Base-by-base conservation (phyloP, 2,888 invertebrate genomes). In the Heliconius erato region DNA sequence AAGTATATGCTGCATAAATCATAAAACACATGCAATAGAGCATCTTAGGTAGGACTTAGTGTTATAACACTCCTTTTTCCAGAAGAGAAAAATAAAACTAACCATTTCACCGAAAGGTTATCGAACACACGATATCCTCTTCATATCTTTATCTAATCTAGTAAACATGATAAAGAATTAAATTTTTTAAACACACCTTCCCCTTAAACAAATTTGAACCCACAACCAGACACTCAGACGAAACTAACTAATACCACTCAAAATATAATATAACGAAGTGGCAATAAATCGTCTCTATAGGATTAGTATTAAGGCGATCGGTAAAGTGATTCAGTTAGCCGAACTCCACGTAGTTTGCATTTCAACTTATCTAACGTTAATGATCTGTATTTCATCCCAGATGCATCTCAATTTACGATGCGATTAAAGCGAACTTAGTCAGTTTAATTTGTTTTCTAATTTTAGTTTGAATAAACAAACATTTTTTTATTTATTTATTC, bases 341-440 rank as follows among this genome's bases (percentile, higher is more conserved):
- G 32, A 78, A 68, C 67, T 78, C 44, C 32, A 78, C 44, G 49
- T 78, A 78, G 78, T 67, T 78, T 78, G 78, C 78, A 78, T 67
- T 67, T 78, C 67, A 78, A 67, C 78, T 78, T 78, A 78, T 65
- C 78, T 32, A 78, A 44, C 78, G 67, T 67, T 78, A 78, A 78
- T 67, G 78, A 78, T 65, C 78, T 78, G 78, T 65, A 78, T 78
- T 65, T 49, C 65, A 78, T 49, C 28, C 28, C 67, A 76, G 76
- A 76, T 78, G 78, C 67, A 78, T 78, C 78, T 78, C 26, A 67
- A 67, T 67, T 78, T 67, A 67, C 59, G 26, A 26, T 76, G 76
- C 14, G 16, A 63, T 76, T 76, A 59, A 59, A 63, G n/a, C 5
- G n/a, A 63, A 40, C 32, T 76, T n/a, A 26, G 35, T n/a, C 32